Evolutionary conservation across 2,797 vertebrate genomes (phyloP), one percentile per base, ranked within the genome.

Genomic region (Intellagama lesueurii): DNA sequence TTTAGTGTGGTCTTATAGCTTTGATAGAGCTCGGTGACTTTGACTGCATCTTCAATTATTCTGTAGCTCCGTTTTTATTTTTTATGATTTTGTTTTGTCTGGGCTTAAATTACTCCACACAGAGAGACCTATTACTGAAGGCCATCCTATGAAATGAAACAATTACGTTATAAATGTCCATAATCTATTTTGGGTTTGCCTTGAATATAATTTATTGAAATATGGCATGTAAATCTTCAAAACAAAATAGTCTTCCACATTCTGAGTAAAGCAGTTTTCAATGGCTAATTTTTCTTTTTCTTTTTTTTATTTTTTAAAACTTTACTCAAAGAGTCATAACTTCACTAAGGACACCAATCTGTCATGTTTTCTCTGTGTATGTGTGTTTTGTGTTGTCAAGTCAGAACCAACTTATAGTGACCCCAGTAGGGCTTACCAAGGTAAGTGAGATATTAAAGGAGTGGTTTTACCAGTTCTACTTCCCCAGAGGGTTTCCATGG

Each of bases 201-300:
- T 76, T 86, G 44, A 60, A 60, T 60, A 14, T 56, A 30, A 72
- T 87, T 72, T 87, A 32, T 47, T 49, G 72, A 87, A 81, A 80
- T 24, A 6, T 4, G 40, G 28, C 44, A 14, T 72, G 17, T 80
- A 80, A 52, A 69, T 80, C 16, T 66, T 66, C 32, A n/a, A 77
- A 78, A 49, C 32, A n/a, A 77, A 78, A 68, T 32, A 30, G 17
- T 22, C 16, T 87, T 70, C 24, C 44, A 24, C 70, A 28, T 56
- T 87, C 28, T 87, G 35, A 24, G 6, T 47, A 78, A 87, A 64
- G 11, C 1, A 75, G n/a, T 72, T n/a, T 47, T 85, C 32, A 35
- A 24, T 44, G 17, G 30, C 2, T 19, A 4, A 73, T 84, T n/a
- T 30, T 3, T 26, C 4, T 19, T 7, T 78, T 5, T 47, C 28